Base-by-base conservation (phyloP, 2,113 vertebrate genomes). In the Mystacornis crossleyi region DNA sequence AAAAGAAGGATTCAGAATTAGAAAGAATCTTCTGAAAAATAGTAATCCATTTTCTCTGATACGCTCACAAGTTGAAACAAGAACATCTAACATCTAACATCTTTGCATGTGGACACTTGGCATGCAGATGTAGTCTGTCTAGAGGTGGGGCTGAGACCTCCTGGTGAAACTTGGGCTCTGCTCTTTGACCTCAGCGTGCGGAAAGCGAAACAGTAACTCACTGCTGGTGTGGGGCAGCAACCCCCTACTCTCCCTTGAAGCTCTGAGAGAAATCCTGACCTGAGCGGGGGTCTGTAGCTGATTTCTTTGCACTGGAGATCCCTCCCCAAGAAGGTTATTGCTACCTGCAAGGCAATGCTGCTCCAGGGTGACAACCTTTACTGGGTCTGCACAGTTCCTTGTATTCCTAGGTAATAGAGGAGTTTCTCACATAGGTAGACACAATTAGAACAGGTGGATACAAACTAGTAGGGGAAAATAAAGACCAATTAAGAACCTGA, bases 101-200 rank as follows among this genome's bases (percentile, higher is more conserved):
- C 43, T 36, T 57, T 77, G 18, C n/a, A 47, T 18, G 23, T 25
- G 34, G 47, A 26, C 26, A 34, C 18, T 24, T 51, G 36, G 50
- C 42, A 34, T 6, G 31, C 31, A 31, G 36, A n/a, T 11, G 29
- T n/a, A 47, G 18, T 58, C 25, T 38, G 26, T 33, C 29, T 40
- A 3, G 60, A 42, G 53, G 3, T 1, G 23, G 17, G 36, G 12
- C 53, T 69, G n/a, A 72, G 43, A 55, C 55, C 47, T 12, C 28
- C 26, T 48, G 45, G n/a, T 57, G 40, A 40, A 71, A 61, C 33
- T 10, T 1, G 1, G 58, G n/a, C 36, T 87, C 0, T 36, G 25
- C 40, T 48, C 23, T 40, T 40, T 0, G 0, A 57, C 15, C 29
- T 60, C 1, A 2, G 36, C 9, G 4, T 11, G 15, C 14, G 21